Evolutionary conservation across 2,113 vertebrate species (phyloP).

Genomic region (Dolichallabes microphthalmus): DNA sequence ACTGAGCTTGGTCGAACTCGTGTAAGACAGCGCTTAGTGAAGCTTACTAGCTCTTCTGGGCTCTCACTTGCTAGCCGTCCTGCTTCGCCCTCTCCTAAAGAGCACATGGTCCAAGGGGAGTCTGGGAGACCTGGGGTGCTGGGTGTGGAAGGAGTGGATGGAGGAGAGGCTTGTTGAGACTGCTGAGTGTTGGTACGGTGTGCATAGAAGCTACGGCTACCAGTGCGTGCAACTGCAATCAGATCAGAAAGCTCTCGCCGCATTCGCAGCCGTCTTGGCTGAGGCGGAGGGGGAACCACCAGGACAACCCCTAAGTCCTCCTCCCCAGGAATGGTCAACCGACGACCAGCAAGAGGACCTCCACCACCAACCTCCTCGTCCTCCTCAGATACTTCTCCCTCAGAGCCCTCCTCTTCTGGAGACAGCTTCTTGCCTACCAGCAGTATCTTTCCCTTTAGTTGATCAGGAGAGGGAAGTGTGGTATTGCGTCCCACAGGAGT

Average conservation of each 20-base stretch:
- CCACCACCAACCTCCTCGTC: constrained; percentile 90
- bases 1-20: constrained; percentile 90
- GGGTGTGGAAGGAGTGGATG: constrained; percentile 81
- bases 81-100: constrained; percentile 90
- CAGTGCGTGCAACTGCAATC: constrained; percentile 82
- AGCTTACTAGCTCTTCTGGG: constrained; percentile 92
- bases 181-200: constrained; percentile 60
- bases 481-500: constrained; percentile 70
- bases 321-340: constrained; percentile 77
- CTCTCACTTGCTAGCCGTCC: constrained; percentile 88
- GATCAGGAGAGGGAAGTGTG: constrained; percentile 88
- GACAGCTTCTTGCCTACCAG: constrained; percentile 90
- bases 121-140: constrained; percentile 60
- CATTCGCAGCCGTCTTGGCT: constrained; percentile 81
- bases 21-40: constrained; percentile 91
- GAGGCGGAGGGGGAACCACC: constrained; percentile 75
- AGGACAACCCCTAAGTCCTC: constrained; percentile 75
- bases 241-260: constrained; percentile 88
- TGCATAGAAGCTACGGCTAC: constrained; percentile 78
- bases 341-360: constrained; percentile 71
- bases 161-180: constrained; percentile 76
- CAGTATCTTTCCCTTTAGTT: constrained; percentile 85
- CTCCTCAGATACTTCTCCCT: constrained; percentile 93
- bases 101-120: constrained; percentile 85
- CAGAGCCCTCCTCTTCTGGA: constrained; percentile 73